Base-by-base conservation (phyloP, 2,113 vertebrate genomes). In the Fregetta grallaria region DNA sequence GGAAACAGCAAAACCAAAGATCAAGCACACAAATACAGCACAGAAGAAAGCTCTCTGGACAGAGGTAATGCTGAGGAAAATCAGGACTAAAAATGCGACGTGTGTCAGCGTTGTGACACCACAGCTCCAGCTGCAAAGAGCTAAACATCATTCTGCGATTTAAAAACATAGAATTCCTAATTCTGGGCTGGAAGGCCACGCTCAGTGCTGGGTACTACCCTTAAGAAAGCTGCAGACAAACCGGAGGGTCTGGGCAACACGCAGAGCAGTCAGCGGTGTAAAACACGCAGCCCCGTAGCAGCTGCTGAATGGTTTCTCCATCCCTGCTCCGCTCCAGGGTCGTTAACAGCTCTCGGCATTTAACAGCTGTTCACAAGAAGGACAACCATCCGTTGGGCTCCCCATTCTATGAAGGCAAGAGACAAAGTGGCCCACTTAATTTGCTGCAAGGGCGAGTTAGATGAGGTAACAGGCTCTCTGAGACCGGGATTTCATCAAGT, bases 171-270 rank as follows among this genome's bases (percentile, higher is more conserved):
- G 36, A 73, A 87, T 32, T 32, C 25, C 25, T 40, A 56, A 0
- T 38, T 34, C 75, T 40, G 44, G 55, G 20, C 29, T n/a, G 58
- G 21, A 61, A 55, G n/a, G 23, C 52, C 21, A 36, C 3, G 3
- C 18, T 62, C 29, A 0, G 0, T 7, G 32, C 36, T 58, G 42
- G 23, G 6, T 32, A 52, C 19, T 7, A 2, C 6, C 26, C 23
- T 29, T 49, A 38, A 23, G 20, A 21, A 45, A 66, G 52, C 6
- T 10, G 3, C 61, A 78, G 34, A 45, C 44, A 80, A 59, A 40
- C 26, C 6, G 4, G 36, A 53, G n/a, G 27, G 38, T 34, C 32
- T 67, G 47, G 20, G 62, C n/a, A 82, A n/a, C 17, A 23, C 67
- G 38, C 8, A 1, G 32, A 76, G 58, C 53, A 45, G 34, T 1